Conservation (phyloP, 2,888 invertebrate species). For the Meteorus cinctellus region DNA sequence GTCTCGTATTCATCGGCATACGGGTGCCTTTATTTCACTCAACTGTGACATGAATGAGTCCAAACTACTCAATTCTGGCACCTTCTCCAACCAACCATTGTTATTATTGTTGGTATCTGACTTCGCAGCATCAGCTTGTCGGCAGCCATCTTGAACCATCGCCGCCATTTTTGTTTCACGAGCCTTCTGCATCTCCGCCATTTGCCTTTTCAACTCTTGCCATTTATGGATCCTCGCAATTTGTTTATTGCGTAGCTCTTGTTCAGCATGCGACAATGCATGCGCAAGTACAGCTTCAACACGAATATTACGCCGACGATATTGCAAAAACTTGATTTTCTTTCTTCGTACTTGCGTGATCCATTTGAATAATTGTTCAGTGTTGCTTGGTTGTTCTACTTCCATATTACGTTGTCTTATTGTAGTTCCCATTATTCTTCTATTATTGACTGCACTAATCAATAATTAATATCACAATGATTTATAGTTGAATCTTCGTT, state of each 20-base stretch:
- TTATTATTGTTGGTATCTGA: slow-evolving; percentile 41
- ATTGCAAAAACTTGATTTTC: slow-evolving; percentile 76
- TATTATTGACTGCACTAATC: neutral
- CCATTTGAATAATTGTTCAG: slow-evolving; percentile 74
- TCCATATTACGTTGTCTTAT: slow-evolving; percentile 57
- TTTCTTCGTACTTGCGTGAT: slow-evolving; percentile 79
- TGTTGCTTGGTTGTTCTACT: slow-evolving; percentile 56
- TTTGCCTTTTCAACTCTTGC: slow-evolving; percentile 70
- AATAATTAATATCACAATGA: too few relatives aligned
- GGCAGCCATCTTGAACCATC: slow-evolving; percentile 31
- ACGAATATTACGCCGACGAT: slow-evolving; percentile 78
- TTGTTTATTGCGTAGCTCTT: slow-evolving; percentile 78
- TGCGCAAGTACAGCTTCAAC: slow-evolving; percentile 80
- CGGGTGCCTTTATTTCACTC: slow-evolving; percentile 76
- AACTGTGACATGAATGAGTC: slow-evolving; percentile 81
- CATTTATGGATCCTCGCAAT: slow-evolving; percentile 78
- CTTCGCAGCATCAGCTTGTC: neutral
- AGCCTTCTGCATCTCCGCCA: slow-evolving; percentile 38
- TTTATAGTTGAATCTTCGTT: too few relatives aligned
- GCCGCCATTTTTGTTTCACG: slow-evolving; percentile 32
- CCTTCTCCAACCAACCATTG: slow-evolving; percentile 58
- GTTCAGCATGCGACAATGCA: slow-evolving; percentile 78
- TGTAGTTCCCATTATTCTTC: slow-evolving; percentile 54
- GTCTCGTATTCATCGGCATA: slow-evolving; percentile 69
- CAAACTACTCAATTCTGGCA: slow-evolving; percentile 78